A percentile compares a stretch with the other conserved stretches of the same genome.
phyloP scores from a whole-genome alignment of 1,140 invertebrate species.

The Bactericera cockerelli region DNA sequence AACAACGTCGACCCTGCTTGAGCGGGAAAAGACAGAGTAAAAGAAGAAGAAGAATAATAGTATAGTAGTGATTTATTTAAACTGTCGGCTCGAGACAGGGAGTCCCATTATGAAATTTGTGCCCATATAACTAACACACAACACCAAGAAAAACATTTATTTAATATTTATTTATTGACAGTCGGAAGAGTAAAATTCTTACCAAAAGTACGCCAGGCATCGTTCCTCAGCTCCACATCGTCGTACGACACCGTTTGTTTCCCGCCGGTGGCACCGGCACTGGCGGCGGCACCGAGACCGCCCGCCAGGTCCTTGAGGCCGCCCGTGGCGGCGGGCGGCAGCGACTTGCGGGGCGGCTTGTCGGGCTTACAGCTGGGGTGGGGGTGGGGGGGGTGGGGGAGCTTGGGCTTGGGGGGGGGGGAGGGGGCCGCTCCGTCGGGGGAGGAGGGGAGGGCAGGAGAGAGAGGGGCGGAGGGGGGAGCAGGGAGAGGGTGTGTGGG shows the following conservation, averaged over 20 bases:
- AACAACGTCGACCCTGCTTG: too few relatives aligned
- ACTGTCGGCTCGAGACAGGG: too few relatives aligned
- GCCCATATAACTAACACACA: too few relatives aligned
- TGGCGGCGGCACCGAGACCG: background rate
- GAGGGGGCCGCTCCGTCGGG: background rate
- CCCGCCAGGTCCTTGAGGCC: constrained; percentile 16
- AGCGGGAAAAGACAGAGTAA: too few relatives aligned
- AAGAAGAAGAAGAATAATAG: too few relatives aligned
- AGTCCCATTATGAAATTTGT: too few relatives aligned
- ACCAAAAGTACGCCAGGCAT: constrained; percentile 61
- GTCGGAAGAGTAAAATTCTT: too few relatives aligned
- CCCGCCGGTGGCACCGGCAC: background rate
- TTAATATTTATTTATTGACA: too few relatives aligned
- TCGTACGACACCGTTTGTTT: constrained; percentile 38
- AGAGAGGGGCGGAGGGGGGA: background rate
- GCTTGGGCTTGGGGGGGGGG: constrained; percentile 4
- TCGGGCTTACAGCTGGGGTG: too few relatives aligned
- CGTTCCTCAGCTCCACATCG: constrained; percentile 45
- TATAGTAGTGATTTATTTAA: too few relatives aligned
- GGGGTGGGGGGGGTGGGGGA: too few relatives aligned
- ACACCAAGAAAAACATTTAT: too few relatives aligned
- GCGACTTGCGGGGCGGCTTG: constrained; percentile 15
- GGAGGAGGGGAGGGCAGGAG: background rate
- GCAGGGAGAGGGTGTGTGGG: background rate
- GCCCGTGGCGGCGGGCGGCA: constrained; percentile 16